phyloP scores from a whole-genome alignment of 2,888 invertebrate genomes.

The Carpatolechia fugitivella region DNA sequence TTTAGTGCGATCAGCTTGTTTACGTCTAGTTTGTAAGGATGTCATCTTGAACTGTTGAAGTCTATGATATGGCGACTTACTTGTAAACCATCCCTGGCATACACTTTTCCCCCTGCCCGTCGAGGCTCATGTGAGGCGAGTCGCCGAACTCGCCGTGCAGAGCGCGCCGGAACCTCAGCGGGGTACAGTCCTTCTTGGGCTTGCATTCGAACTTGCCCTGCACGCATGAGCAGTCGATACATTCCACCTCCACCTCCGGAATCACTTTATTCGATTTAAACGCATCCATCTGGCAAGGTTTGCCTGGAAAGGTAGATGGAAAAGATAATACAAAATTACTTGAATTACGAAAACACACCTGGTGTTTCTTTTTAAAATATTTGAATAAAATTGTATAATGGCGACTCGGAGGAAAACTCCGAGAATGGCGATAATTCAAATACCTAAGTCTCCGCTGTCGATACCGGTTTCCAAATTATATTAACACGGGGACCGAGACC shows the following conservation, averaged over 20 bases:
- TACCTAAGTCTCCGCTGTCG: too few species aligned
- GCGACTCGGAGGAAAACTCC: too few species aligned
- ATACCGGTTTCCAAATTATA: too few species aligned
- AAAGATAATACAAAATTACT: too few species aligned
- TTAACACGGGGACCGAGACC: too few species aligned
- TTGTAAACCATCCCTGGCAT: constrained; percentile 42
- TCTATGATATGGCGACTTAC: constrained; percentile 31
- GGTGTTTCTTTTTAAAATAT: too few species aligned
- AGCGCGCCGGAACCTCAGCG: neutral
- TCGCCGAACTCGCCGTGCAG: constrained; percentile 31
- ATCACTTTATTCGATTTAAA: neutral
- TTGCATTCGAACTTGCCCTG: neutral
- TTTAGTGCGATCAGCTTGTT: too few species aligned
- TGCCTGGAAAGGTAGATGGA: constrained; percentile 24
- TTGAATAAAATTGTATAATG: too few species aligned
- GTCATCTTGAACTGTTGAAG: too few species aligned
- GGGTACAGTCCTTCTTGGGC: neutral
- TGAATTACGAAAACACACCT: too few species aligned
- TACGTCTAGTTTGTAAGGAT: too few species aligned
- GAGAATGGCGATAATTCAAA: too few species aligned
- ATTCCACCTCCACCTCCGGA: neutral
- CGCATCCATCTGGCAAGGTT: constrained; percentile 16
- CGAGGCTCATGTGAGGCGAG: constrained; percentile 24
- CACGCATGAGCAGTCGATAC: neutral
- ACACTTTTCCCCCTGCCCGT: constrained; percentile 36